A percentile compares a stretch with the other conserved stretches of the same genome.
Conservation (phyloP, 2,797 vertebrate genomes). For the Nannoperca australis region DNA sequence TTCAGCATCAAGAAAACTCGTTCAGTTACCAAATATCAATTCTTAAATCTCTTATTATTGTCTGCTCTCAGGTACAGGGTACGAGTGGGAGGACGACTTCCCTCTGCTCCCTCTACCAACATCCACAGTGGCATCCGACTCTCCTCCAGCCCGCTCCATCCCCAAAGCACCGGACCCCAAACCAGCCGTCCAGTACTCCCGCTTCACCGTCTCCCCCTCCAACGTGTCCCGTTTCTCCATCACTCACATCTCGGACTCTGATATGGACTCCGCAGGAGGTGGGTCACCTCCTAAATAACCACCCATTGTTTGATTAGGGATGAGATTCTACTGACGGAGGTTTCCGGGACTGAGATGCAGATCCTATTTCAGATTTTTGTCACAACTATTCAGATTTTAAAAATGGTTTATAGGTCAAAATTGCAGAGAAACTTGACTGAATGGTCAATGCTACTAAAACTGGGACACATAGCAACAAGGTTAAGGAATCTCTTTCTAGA, state of each 20-base stretch:
- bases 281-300: constrained; percentile 7
- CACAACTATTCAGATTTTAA: not conserved
- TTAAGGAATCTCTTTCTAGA: not conserved
- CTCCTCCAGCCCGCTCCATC: constrained; percentile 54
- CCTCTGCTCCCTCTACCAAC: constrained; percentile 86
- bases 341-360: not conserved
- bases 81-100: constrained; percentile 92
- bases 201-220: constrained; percentile 94
- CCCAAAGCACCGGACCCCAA: constrained; percentile 74
- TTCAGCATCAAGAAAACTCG: not conserved
- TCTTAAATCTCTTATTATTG: not conserved
- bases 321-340: not conserved
- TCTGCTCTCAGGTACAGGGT: constrained; percentile 82
- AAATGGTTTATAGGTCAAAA: not conserved
- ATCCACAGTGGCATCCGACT: constrained; percentile 74
- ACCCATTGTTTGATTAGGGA: not conserved
- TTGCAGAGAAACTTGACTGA: not conserved
- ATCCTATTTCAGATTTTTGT: not conserved
- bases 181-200: constrained; percentile 83
- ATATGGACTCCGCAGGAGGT: constrained; percentile 91
- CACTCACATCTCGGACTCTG: constrained; percentile 94
- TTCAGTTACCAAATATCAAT: not conserved
- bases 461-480: not conserved
- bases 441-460: not conserved
- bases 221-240: constrained; percentile 94